Percentiles rank a stretch among this genome's conserved stretches.
Evolutionary conservation across 2,888 invertebrate genomes (phyloP).

Genomic region (Aporophyla lueneburgensis): DNA sequence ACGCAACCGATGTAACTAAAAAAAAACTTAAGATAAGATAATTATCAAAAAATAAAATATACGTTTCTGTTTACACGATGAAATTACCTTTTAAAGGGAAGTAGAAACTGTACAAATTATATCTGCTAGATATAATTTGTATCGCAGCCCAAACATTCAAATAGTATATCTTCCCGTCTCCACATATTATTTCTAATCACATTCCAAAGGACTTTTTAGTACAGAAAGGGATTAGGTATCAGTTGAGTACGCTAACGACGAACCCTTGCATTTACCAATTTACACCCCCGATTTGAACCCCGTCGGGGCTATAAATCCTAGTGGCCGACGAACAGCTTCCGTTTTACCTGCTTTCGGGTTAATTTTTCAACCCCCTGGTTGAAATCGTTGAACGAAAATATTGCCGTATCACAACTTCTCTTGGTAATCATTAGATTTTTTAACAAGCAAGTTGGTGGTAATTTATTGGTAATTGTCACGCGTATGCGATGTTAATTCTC

Average conservation of each 20-base stretch:
- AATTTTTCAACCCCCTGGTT: too few relatives aligned
- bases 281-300: conserved; percentile 73
- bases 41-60: not conserved
- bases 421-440: conserved; percentile 67
- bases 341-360: conserved; percentile 78
- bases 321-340: conserved; percentile 88
- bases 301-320: conserved; percentile 70
- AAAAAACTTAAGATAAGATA: not conserved
- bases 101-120: not conserved
- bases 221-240: conserved; percentile 48
- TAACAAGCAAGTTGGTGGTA: conserved; percentile 58
- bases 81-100: not conserved
- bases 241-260: conserved; percentile 60
- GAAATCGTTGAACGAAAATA: conserved; percentile 72
- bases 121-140: not conserved
- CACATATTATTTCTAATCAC: conserved; percentile 15
- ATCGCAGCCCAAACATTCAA: not conserved
- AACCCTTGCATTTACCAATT: conserved; percentile 76
- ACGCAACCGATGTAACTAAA: not conserved
- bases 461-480: conserved; percentile 64
- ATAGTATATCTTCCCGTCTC: not conserved
- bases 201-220: conserved; percentile 57
- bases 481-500: conserved; percentile 53
- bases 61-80: not conserved
- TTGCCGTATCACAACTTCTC: conserved; percentile 75